These are phyloP conservation scores for Ericerus pela DNA, from an alignment of 1,140 invertebrate genomes.

Conservation along the genomic window DNA sequence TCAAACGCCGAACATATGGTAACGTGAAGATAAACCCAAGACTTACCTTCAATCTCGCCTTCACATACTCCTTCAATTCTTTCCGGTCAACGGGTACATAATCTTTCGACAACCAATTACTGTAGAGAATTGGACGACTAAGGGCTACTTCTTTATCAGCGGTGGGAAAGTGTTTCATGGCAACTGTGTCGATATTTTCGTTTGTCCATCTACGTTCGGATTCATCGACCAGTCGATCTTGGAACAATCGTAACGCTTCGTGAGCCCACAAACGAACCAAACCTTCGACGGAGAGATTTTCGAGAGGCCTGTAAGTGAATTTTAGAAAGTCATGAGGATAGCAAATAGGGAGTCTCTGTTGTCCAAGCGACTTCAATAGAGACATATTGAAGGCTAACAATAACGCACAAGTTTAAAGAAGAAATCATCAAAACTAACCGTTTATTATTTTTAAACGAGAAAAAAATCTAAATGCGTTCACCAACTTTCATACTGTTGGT, in stretches of 20 bases:
- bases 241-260: slow-evolving; percentile 93
- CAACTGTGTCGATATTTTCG: slow-evolving; percentile 90
- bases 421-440: no score
- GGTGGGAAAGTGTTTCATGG: slow-evolving; percentile 86
- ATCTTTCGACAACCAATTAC: slow-evolving; percentile 97
- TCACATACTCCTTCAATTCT: slow-evolving; percentile 88
- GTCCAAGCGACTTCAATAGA: no score
- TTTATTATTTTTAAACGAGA: no score
- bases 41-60: slow-evolving; percentile 72
- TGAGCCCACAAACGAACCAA: slow-evolving; percentile 96
- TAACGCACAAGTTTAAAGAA: no score
- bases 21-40: background rate
- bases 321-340: no score
- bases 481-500: no score
- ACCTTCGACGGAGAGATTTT: slow-evolving; percentile 80
- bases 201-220: slow-evolving; percentile 94
- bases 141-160: slow-evolving; percentile 77
- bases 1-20: background rate
- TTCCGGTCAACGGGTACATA: slow-evolving; percentile 93
- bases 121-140: slow-evolving; percentile 84
- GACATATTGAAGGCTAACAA: no score
- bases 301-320: slow-evolving; percentile 60
- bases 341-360: no score
- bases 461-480: no score
- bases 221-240: slow-evolving; percentile 88